Evolutionary conservation across 2,797 vertebrate species (phyloP).

Genomic region (Dicrostonyx torquatus): DNA sequence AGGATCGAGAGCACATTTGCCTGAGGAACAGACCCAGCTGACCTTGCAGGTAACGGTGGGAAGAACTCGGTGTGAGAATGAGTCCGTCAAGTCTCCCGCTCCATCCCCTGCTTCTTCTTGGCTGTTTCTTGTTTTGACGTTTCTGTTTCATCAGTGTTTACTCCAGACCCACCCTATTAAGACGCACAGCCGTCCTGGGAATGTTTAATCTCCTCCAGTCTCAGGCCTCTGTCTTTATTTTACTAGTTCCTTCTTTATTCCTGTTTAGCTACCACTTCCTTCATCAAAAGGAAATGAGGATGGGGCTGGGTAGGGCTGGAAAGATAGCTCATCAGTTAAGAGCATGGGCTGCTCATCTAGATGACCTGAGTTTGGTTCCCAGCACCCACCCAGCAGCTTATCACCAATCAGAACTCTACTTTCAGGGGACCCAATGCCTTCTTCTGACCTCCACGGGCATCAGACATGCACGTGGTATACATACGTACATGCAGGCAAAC

Average conservation of each 20-base stretch:
- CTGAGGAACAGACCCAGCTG: not conserved
- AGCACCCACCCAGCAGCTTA: not conserved
- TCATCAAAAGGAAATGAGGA: not conserved
- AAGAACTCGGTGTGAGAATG: not conserved
- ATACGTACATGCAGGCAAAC: not conserved
- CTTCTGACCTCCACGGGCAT: not conserved
- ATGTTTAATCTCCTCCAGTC: not conserved
- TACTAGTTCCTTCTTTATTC: not conserved
- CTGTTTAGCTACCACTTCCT: not conserved
- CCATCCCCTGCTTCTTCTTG: not conserved
- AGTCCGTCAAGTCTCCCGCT: not conserved
- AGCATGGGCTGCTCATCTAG: not conserved
- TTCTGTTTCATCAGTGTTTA: not conserved
- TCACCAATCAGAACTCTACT: not conserved
- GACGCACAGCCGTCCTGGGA: accelerated
- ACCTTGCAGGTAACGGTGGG: not conserved
- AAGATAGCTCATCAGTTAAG: not conserved
- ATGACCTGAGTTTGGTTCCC: not conserved
- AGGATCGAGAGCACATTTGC: not conserved
- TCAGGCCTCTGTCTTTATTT: not conserved
- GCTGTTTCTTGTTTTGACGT: not conserved
- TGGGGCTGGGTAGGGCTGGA: not conserved
- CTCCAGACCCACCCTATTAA: not conserved
- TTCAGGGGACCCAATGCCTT: not conserved
- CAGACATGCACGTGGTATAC: not conserved